Base-by-base conservation (phyloP, 2,888 invertebrate species). In the Neocrepidodera transversa region DNA sequence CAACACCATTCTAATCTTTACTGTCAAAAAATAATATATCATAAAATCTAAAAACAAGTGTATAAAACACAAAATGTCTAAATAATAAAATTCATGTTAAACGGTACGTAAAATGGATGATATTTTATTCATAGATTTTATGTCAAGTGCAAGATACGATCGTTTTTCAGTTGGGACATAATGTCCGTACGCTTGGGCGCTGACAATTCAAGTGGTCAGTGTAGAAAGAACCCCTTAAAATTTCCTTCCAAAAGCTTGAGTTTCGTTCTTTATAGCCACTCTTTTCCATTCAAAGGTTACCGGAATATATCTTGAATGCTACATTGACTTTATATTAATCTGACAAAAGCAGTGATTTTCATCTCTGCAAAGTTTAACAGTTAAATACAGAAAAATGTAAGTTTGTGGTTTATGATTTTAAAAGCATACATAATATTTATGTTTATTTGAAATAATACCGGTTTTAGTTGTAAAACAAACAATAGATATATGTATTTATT, bases 221-320 rank as follows among this genome's bases (percentile, higher is more conserved):
- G 32, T 59, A 63, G 65, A 68, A 68, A 66, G 61, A 59, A 62
- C 63, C 67, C 68, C 67, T 65, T 63, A 62, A 70, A 68, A 66
- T 67, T 69, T 71, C 70, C 67, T 67, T 69, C 64, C 66, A 53
- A 65, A 69, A 68, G 64, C 69, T 69, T 71, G 69, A 67, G 68
- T 68, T 67, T 64, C 64, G 64, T 66, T 64, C 70, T 72, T 74
- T 71, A 71, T 71, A 67, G 68, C 67, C 64, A 67, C 67, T 72
- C 66, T 71, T 71, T 73, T 70, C 70, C 71, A 73, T 75, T 73
- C 70, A 75, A 74, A 74, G 71, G 70, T 67, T 70, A 68, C 67
- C 68, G 69, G 69, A 68, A 72, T 72, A 73, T 71, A 71, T 74
- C 65, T 59, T 57, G 58, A 59, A 66, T 64, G 67, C 68, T 70